These are phyloP conservation scores for Passerina amoena DNA, from an alignment of 2,113 vertebrate genomes.

Conservation along the genomic window DNA sequence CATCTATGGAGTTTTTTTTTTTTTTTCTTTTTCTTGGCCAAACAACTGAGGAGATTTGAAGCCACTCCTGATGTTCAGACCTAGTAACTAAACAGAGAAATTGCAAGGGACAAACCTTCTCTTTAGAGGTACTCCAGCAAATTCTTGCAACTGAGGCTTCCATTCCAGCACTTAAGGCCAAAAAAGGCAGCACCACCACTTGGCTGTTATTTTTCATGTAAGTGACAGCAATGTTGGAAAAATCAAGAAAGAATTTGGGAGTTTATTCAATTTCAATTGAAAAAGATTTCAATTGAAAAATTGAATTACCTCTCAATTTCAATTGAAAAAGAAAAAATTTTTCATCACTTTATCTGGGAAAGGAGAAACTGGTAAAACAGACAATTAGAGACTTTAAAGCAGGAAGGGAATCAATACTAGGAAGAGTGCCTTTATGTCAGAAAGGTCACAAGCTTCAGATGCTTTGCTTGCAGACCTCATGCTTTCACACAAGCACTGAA, in stretches of 20 bases:
- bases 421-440: not conserved
- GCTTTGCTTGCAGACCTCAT: not conserved
- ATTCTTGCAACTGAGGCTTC: not conserved
- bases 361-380: not conserved
- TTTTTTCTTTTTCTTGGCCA: not conserved
- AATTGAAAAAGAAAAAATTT: not conserved
- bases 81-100: not conserved
- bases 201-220: not conserved
- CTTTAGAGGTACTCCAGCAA: not conserved
- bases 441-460: not conserved
- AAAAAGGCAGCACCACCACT: not conserved
- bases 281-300: not conserved
- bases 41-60: not conserved
- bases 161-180: not conserved
- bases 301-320: not conserved
- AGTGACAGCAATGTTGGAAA: not conserved
- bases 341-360: not conserved
- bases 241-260: not conserved
- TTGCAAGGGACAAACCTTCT: not conserved
- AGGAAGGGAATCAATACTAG: not conserved
- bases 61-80: not conserved
- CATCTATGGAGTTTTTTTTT: accelerated
- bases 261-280: not conserved
- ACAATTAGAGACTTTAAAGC: not conserved
- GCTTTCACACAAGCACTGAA: not conserved